phyloP scores from a whole-genome alignment of 2,888 invertebrate species.

The Lasioglossum figueresi region DNA sequence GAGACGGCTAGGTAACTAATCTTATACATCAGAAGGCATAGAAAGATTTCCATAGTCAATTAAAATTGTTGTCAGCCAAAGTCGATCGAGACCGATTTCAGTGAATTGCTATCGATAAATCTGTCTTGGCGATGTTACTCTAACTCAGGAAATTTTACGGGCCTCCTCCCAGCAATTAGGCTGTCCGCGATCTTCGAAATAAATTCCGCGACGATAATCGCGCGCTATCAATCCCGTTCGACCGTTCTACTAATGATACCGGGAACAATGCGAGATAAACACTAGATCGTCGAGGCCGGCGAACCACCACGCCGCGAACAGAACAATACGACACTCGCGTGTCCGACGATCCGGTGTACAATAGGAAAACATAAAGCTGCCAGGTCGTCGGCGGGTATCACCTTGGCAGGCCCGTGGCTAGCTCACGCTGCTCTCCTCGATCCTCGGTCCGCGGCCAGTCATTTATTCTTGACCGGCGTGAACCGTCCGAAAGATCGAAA shows the following conservation, averaged over 20 bases:
- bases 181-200: background rate
- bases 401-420: slow-evolving; percentile 29
- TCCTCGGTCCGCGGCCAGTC: slow-evolving; percentile 37
- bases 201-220: background rate
- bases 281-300: background rate
- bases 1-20: background rate
- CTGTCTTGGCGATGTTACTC: background rate
- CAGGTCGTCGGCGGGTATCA: slow-evolving; percentile 1
- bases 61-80: background rate
- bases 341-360: background rate
- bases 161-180: background rate
- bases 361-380: slow-evolving; percentile 2
- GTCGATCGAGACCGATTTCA: background rate
- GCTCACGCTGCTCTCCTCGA: background rate
- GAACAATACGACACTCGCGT: background rate
- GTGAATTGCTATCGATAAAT: background rate
- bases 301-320: background rate
- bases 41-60: background rate
- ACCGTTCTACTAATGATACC: slow-evolving; percentile 7
- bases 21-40: too few relatives aligned
- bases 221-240: background rate
- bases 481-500: slow-evolving; percentile 61
- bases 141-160: background rate
- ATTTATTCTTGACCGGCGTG: slow-evolving; percentile 64
- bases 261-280: slow-evolving; percentile 1